Percentiles rank a stretch among this genome's conserved stretches.
Conservation (phyloP, 2,113 vertebrate genomes). For the Paramormyrops kingsleyae region DNA sequence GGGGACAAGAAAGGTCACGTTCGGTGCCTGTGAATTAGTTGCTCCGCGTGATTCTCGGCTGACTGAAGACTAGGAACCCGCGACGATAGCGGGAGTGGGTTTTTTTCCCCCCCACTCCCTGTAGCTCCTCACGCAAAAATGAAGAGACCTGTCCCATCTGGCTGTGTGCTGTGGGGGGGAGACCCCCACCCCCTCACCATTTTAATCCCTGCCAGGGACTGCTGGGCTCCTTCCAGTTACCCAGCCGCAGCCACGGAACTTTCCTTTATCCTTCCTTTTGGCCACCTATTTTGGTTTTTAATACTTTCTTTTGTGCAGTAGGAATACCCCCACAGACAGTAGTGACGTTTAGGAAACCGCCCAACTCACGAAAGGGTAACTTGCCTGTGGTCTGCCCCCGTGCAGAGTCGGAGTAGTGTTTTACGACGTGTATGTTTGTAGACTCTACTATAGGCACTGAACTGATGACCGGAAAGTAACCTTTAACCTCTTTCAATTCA, state of each 20-base stretch:
- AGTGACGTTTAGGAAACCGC: conserved; percentile 49
- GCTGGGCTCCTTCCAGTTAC: not conserved
- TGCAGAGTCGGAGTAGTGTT: conserved; percentile 22
- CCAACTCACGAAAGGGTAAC: conserved; percentile 47
- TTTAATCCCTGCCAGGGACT: not conserved
- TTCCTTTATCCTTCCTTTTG: not conserved
- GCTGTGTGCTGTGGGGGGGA: not conserved
- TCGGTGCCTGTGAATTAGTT: conserved; percentile 29
- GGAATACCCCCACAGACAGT: conserved; percentile 22
- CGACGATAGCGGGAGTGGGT: not conserved
- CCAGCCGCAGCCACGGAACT: not conserved
- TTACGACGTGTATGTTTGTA: not conserved
- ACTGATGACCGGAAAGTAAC: not conserved
- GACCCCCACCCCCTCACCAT: not conserved
- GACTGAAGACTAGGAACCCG: not conserved
- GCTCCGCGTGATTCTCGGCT: conserved; percentile 9
- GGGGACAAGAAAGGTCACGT: conserved; percentile 26
- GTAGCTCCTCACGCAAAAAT: not conserved
- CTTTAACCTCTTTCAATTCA: not conserved
- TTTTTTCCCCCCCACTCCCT: not conserved
- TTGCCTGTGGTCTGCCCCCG: conserved; percentile 42
- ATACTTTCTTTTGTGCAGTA: not conserved
- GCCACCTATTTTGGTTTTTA: not conserved
- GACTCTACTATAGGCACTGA: not conserved
- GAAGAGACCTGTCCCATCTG: not conserved